Conservation (phyloP, 2,113 vertebrate genomes). For the Saccopteryx leptura region DNA sequence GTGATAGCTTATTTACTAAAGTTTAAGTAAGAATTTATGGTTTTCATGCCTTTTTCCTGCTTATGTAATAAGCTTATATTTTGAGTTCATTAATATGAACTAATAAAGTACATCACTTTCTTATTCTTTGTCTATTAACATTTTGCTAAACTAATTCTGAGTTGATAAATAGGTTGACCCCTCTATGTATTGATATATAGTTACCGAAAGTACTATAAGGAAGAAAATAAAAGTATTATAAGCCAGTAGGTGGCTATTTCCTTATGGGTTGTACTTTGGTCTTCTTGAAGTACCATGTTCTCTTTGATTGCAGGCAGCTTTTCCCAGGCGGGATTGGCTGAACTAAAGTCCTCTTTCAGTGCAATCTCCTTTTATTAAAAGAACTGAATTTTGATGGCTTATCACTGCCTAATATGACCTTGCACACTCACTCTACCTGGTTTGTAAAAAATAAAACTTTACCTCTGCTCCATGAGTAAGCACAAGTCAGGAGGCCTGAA, state of each 20-base stretch:
- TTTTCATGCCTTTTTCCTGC: conserved; percentile 5
- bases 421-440: neutral
- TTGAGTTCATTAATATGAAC: conserved; percentile 48
- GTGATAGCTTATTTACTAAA: neutral
- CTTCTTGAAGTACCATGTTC: neutral
- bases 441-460: conserved; percentile 49
- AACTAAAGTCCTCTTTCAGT: neutral
- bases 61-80: neutral
- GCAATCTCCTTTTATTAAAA: conserved; percentile 18
- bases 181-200: neutral
- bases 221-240: neutral
- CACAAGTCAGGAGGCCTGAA: neutral
- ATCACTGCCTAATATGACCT: neutral
- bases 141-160: conserved; percentile 42
- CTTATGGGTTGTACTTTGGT: conserved; percentile 60
- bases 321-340: neutral
- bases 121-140: neutral
- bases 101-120: conserved; percentile 18
- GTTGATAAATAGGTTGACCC: neutral
- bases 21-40: neutral
- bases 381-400: conserved; percentile 9
- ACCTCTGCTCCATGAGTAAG: neutral
- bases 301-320: conserved; percentile 17
- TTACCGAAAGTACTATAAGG: neutral
- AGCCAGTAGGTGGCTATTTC: conserved; percentile 8